phyloP scores from a whole-genome alignment of 2,797 vertebrate genomes.

The Takifugu rubripes region DNA sequence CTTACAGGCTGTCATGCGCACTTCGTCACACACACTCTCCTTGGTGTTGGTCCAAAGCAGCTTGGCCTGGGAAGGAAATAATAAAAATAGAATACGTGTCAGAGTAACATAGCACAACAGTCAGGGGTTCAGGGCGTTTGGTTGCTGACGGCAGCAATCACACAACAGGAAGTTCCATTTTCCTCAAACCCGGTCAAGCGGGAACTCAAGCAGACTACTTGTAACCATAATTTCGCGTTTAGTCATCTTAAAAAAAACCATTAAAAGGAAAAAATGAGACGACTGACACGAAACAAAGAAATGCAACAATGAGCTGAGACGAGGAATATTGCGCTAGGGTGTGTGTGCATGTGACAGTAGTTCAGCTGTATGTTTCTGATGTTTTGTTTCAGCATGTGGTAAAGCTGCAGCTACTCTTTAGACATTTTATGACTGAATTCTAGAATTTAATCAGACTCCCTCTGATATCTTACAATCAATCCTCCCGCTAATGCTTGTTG shows the following conservation, averaged over 20 bases:
- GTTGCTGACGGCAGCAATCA: background rate
- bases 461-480: no score
- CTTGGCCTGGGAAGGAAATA: conserved; percentile 28
- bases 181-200: background rate
- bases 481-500: no score
- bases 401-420: no score
- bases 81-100: conserved; percentile 16
- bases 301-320: conserved; percentile 5
- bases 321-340: conserved; percentile 17
- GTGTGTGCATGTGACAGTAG: no score
- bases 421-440: no score
- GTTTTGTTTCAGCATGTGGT: no score
- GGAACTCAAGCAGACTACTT: background rate
- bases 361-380: conserved; percentile 4
- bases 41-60: background rate
- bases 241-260: background rate
- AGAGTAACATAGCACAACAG: background rate
- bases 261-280: background rate
- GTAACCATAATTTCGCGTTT: background rate
- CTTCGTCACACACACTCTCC: conserved; percentile 6
- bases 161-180: background rate
- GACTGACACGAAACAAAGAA: conserved; percentile 1
- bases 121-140: background rate
- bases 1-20: conserved; percentile 4
- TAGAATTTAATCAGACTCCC: no score